Base-by-base conservation (phyloP, 1,140 invertebrate species). In the Pomacea maculata region DNA sequence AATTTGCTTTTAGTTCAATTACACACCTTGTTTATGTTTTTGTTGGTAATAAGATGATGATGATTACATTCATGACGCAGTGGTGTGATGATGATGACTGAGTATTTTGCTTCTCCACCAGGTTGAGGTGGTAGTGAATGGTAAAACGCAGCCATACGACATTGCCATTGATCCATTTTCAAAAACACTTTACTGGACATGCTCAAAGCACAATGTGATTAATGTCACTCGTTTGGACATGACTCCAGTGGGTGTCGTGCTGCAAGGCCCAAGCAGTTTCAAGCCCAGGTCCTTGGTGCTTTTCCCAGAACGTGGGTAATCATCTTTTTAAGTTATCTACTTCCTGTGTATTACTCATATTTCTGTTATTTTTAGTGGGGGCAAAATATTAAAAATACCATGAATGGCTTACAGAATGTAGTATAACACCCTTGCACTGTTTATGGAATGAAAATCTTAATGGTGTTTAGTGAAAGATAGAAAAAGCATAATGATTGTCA, bases 141-240 rank as follows among this genome's bases (percentile, higher is more conserved):
- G 71, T 17, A 83, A 57, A 54, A 78, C 89, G 72, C 88, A 93
- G 85, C 95, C 96, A 0, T 96, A 94, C 89, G 96, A 98, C 90
- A 93, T 98, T 81, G 96, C 95, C 0, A 91, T 98, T 10, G 97
- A 98, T 90, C 94, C 96, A 1, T 93, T 96, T 54, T 95, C 96
- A 1, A 92, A 96, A 45, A 89, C 96, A 1, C 88, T 99, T 0
- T 98, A 96, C 92, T 98, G 96, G 96, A 95, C 96, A 0, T 97
- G 96, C 86, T 92, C 94, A 0, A 92, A 94, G 52, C 94, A 95
- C 34, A 95, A 98, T 89, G 95, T 95, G 0, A 98, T 99, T 57
- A 98, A 98, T 90, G 95, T 97, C 0, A 97, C 96, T 0, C 94
- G 95, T 80, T 90, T 95, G 7, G 94, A 94, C 87, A 83, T 85